Evolutionary conservation across 2,888 invertebrate genomes (phyloP), one percentile per base, ranked within the genome.

Genomic region (Pedicia rivosa): DNA sequence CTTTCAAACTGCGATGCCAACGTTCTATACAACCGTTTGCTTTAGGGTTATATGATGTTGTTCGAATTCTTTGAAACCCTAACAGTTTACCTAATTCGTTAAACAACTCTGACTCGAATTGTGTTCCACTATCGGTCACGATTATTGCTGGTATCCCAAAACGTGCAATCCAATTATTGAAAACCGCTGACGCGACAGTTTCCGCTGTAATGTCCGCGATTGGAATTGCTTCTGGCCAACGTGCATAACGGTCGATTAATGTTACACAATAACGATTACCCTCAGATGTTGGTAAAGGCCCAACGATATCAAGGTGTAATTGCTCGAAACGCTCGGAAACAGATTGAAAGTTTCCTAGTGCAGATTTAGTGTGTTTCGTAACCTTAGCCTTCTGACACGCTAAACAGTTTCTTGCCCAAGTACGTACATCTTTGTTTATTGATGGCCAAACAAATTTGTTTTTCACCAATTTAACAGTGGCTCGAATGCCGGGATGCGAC

Each of bases 361-460:
- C 44, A n/a, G 40, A 17, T 12, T 15, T 24, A 2, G 33, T 36
- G 34, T 48, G 49, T 5, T 44, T 43, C 2, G 38, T 19, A n/a
- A 49, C 41, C 28, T 51, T 49, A 6, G 41, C 13, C 3, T 35
- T 34, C 39, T 50, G 49, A 34, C 49, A 50, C 4, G 9, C 17
- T 2, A 44, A n/a, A 36, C 49, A 50, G 10, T 25, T 36, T 19
- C 33, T 25, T 7, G 29, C 36, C 14, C 25, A 40, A 8, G 13
- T 4, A 5, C 12, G 17, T 25, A 36, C 37, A 30, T 52, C 47
- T 13, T 37, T 37, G 10, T 42, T 43, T 13, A 51, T 37, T n/a
- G 17, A 20, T 3, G 47, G 48, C 50, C 50, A 50, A 16, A 50
- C 42, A 37, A 44, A 52, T 12, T 46, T 41, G 31, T 42, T 26